Base-by-base conservation (phyloP, 2,797 vertebrate genomes). In the Falco naumanni region DNA sequence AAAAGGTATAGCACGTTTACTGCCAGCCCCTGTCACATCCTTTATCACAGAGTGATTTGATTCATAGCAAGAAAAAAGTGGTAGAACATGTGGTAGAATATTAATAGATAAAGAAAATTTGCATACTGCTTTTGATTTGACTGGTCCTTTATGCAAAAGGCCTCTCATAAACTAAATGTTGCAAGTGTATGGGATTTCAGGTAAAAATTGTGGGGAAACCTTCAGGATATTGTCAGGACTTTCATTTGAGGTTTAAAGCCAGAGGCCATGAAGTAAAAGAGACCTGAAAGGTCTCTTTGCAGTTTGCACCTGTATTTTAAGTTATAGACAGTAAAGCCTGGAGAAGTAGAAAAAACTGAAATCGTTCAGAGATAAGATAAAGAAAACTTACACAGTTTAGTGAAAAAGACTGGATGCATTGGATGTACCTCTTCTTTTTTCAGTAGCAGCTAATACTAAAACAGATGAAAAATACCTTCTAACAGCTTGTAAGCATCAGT, bases 241-340 rank as follows among this genome's bases (percentile, higher is more conserved):
- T 94, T 80, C 9, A 24, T 61, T 54, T 65, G 66, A 88, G 63
- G 18, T 74, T 93, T 90, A 84, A 94, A 94, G 54, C 47, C 61
- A 72, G 61, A 86, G 31, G 31, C 39, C 47, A 53, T 51, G 31
- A 61, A 72, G 37, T 59, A 41, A 65, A 28, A 87, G 53, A 71
- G 76, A 65, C 48, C 33, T 77, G 48, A 51, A 84, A 14, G 29
- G 14, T 85, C 65, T 82, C 26, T 84, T 48, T 88, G 50, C 79
- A 83, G 61, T 83, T 83, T 89, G 68, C 53, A 80, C 59, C 31
- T 86, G 37, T 68, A 53, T 88, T 90, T 76, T 64, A 72, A 76
- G 29, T 64, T 78, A 61, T 0, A 75, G 54, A 59, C 3, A 8
- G 17, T 39, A 84, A 81, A 92, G 19, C 50, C 28, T 69, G 48